phyloP scores from a whole-genome alignment of 2,113 vertebrate genomes.

The Sorex araneus region DNA sequence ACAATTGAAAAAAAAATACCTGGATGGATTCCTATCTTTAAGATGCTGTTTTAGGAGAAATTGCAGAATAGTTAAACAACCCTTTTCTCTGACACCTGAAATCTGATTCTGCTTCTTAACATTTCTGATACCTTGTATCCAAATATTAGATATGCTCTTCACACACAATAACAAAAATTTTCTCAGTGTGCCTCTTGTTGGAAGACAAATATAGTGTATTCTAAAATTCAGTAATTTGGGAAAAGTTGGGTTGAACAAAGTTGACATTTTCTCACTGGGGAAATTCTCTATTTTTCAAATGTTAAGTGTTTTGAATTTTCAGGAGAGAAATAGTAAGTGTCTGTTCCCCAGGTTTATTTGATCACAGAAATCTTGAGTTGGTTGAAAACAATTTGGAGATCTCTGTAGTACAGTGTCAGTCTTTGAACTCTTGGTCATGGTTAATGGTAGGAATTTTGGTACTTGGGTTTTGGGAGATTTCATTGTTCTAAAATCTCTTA shows the following conservation, averaged over 20 bases:
- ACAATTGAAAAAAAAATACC: not conserved
- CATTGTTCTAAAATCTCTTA: not conserved
- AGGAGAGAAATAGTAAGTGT: not conserved
- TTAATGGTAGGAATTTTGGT: not conserved
- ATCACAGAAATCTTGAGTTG: not conserved
- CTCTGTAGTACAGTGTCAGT: not conserved
- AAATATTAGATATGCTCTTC: not conserved
- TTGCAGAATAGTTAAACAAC: not conserved
- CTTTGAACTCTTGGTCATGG: not conserved
- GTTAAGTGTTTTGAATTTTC: not conserved
- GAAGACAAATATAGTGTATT: not conserved
- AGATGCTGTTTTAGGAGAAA: slow-evolving; percentile 42
- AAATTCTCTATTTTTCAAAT: slow-evolving; percentile 17
- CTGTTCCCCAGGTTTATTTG: not conserved
- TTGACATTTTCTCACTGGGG: not conserved
- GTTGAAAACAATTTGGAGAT: not conserved
- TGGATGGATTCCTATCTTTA: slow-evolving; percentile 4
- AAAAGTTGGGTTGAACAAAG: not conserved
- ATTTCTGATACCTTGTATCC: not conserved
- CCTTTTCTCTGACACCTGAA: not conserved
- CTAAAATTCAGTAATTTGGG: not conserved
- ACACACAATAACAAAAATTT: not conserved
- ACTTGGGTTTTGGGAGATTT: not conserved
- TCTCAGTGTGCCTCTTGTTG: not conserved
- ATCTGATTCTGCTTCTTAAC: not conserved